Percentiles rank a stretch among this genome's conserved stretches.
Conservation (phyloP, 2,797 vertebrate genomes). For the Synanceia verrucosa region DNA sequence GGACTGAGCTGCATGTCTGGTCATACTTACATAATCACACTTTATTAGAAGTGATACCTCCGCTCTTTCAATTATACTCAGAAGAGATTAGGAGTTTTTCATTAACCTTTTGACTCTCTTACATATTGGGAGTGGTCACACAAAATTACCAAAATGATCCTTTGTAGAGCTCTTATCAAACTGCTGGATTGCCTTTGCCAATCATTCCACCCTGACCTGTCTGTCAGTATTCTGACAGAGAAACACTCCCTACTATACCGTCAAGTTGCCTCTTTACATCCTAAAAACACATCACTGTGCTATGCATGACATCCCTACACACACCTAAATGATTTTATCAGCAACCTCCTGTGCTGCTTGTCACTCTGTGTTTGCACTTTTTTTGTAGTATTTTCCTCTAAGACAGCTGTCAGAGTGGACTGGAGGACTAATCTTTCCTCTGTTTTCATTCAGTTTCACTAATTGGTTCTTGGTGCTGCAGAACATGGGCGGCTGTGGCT, state of each 20-base stretch:
- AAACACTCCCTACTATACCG: background rate
- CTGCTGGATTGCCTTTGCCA: constrained; percentile 22
- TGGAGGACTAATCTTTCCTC: background rate
- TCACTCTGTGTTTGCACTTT: background rate
- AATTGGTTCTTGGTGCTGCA: background rate
- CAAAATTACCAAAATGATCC: constrained; percentile 49
- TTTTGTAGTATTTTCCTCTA: background rate
- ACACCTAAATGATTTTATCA: background rate
- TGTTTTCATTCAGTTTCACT: constrained; percentile 9
- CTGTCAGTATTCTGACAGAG: constrained; percentile 16
- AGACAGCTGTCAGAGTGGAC: background rate
- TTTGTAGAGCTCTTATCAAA: constrained; percentile 32
- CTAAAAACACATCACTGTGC: background rate
- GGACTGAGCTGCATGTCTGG: constrained; percentile 48
- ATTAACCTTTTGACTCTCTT: constrained; percentile 63
- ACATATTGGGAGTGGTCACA: constrained; percentile 36
- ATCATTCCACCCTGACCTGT: background rate
- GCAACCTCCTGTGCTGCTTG: background rate
- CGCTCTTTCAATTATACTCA: constrained; percentile 61
- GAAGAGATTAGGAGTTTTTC: constrained; percentile 58
- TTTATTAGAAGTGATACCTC: constrained; percentile 67
- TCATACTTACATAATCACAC: constrained; percentile 61
- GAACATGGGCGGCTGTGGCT: no score
- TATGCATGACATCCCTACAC: background rate
- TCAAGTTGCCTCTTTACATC: background rate